Percentiles rank a stretch among this genome's conserved stretches.
Evolutionary conservation across 2,797 vertebrate genomes (phyloP).

Genomic region (Cirrhinus mrigala): DNA sequence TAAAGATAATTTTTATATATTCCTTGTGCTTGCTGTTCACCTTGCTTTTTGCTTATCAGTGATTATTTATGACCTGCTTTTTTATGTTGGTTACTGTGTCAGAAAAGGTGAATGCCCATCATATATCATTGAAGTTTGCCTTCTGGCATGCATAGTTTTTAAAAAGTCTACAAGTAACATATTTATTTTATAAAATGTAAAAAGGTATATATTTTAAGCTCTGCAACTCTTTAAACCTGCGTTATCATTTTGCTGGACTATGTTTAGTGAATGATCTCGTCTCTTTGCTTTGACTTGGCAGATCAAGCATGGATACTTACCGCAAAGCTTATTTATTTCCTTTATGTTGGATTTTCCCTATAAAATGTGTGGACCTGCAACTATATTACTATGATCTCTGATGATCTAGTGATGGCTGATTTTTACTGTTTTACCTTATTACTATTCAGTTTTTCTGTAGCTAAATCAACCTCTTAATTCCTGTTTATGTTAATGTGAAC

Average conservation of each 20-base stretch:
- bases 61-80: neutral
- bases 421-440: neutral
- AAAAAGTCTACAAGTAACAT: neutral
- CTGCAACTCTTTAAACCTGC: neutral
- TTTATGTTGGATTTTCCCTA: slow-evolving; percentile 11
- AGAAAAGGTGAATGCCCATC: neutral
- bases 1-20: neutral
- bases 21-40: neutral
- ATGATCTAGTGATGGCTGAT: slow-evolving; percentile 74
- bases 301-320: slow-evolving; percentile 15
- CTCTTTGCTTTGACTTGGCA: neutral
- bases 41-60: neutral
- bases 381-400: slow-evolving; percentile 56
- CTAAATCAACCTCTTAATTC: neutral
- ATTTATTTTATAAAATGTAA: neutral
- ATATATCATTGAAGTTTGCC: neutral
- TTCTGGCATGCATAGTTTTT: neutral
- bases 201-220: neutral
- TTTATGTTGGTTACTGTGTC: neutral
- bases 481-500: no score
- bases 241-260: slow-evolving; percentile 59
- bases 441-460: neutral
- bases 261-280: slow-evolving; percentile 9
- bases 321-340: neutral
- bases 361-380: slow-evolving; percentile 39